phyloP scores from a whole-genome alignment of 2,113 vertebrate species.

The Oplegnathus fasciatus region DNA sequence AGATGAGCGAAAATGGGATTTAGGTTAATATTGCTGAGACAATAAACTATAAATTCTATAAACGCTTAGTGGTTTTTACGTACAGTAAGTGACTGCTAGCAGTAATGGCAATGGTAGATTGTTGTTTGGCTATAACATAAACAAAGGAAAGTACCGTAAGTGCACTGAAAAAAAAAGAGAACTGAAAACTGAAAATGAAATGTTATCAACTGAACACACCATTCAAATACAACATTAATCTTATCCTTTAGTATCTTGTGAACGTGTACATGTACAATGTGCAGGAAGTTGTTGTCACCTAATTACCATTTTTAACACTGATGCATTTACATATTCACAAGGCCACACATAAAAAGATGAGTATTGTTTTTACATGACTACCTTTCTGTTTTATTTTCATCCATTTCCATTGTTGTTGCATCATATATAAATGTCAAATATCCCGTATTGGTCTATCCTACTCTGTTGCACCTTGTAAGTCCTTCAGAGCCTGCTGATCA shows the following conservation, averaged over 20 bases:
- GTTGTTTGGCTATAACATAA: not conserved
- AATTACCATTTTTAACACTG: not conserved
- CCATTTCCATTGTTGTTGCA: not conserved
- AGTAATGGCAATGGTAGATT: not conserved
- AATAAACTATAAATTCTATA: not conserved
- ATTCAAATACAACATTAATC: not conserved
- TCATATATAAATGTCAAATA: not conserved
- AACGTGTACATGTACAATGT: not conserved
- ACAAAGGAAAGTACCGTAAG: not conserved
- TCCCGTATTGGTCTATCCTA: not conserved
- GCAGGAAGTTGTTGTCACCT: not conserved
- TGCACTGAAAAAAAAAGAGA: not conserved
- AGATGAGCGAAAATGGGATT: not conserved
- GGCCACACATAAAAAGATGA: not conserved
- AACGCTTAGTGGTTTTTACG: not conserved
- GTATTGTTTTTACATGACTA: not conserved
- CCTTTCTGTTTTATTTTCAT: not conserved
- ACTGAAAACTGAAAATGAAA: constrained; percentile 4
- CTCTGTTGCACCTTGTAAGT: not conserved
- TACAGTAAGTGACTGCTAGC: not conserved
- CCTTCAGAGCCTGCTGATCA: constrained; percentile 24
- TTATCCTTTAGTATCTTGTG: not conserved
- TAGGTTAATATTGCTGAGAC: not conserved
- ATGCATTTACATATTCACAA: not conserved
- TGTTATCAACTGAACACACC: not conserved